Evolutionary conservation across 1,140 invertebrate species (phyloP).

Genomic region (Anastrepha ludens): DNA sequence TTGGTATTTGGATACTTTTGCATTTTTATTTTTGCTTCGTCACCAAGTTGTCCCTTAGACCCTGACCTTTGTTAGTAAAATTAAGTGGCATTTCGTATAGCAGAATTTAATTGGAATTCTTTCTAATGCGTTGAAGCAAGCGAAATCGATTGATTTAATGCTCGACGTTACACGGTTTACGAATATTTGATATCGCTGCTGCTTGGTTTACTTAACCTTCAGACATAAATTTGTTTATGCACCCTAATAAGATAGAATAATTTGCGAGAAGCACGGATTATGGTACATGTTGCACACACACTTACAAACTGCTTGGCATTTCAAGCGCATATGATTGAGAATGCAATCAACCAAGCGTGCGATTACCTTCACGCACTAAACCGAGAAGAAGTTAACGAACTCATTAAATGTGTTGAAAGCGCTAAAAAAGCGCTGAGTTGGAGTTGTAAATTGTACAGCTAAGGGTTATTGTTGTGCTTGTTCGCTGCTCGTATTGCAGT

Average conservation of each 20-base stretch:
- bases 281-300: background rate
- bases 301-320: background rate
- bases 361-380: background rate
- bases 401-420: slow-evolving; percentile 16
- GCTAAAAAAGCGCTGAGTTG: background rate
- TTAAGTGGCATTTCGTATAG: too few species aligned
- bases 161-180: background rate
- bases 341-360: background rate
- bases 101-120: too few species aligned
- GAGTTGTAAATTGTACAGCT: background rate
- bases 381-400: background rate
- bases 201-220: background rate
- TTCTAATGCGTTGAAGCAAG: background rate
- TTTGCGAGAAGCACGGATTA: background rate
- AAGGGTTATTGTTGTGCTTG: background rate
- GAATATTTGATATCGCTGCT: background rate
- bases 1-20: background rate
- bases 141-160: background rate
- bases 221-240: background rate
- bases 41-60: background rate
- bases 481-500: background rate
- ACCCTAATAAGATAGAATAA: background rate
- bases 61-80: background rate
- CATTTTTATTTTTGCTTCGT: background rate
- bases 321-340: background rate